Evolutionary conservation across 2,797 vertebrate genomes (phyloP).

Genomic region (Darevskia nairensis): DNA sequence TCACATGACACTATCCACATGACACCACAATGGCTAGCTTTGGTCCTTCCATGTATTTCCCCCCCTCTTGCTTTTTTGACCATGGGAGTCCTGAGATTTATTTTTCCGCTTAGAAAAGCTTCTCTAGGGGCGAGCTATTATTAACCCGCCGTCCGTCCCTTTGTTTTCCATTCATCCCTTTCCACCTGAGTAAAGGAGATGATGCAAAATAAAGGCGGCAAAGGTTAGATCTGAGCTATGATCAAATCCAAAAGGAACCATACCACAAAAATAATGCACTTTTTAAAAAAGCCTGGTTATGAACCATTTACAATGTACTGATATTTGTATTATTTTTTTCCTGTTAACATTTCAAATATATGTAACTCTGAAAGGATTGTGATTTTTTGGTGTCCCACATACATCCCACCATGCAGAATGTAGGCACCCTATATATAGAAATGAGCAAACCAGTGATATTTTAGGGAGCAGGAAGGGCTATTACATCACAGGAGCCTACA

Average conservation of each 20-base stretch:
- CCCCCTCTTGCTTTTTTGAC: background rate
- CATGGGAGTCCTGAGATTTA: background rate
- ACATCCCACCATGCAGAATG: too few relatives aligned
- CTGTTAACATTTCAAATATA: too few relatives aligned
- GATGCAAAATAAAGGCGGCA: background rate
- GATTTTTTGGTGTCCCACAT: too few relatives aligned
- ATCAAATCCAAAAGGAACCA: background rate
- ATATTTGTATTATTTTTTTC: too few relatives aligned
- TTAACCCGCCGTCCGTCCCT: background rate
- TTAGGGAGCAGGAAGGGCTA: too few relatives aligned
- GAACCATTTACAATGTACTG: too few relatives aligned
- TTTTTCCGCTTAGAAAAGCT: constrained; percentile 18
- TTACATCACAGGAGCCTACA: too few relatives aligned
- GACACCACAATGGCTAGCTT: background rate
- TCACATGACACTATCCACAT: background rate
- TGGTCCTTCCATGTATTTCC: background rate
- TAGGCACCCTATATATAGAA: too few relatives aligned
- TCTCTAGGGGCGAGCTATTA: constrained; percentile 11
- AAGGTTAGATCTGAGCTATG: background rate
- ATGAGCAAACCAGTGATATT: too few relatives aligned
- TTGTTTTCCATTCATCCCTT: constrained; percentile 26
- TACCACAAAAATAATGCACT: too few relatives aligned
- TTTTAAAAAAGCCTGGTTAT: too few relatives aligned
- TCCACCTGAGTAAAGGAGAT: background rate
- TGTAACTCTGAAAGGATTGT: too few relatives aligned